phyloP scores from a whole-genome alignment of 37 sponge, comb jelly and placozoan genomes.

The Beroe ovata region DNA sequence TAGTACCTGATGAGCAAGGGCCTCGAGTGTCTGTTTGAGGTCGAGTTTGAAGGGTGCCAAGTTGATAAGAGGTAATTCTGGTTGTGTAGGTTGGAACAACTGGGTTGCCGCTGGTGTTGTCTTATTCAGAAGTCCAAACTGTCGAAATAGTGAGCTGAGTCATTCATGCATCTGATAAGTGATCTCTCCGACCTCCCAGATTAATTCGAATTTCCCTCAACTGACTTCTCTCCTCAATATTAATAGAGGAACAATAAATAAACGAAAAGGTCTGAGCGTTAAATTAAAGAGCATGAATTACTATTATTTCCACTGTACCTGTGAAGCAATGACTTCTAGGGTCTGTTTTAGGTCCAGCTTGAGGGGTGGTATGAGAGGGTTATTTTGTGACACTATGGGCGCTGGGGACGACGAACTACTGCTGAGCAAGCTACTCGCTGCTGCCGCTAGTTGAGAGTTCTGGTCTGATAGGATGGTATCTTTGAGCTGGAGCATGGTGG shows the following conservation, averaged over 20 bases:
- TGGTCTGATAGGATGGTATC: slow-evolving; percentile 33
- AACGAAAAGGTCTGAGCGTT: no score
- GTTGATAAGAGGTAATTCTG: neutral
- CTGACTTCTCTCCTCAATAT: no score
- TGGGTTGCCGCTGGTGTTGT: neutral
- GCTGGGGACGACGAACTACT: neutral
- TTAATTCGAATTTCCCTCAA: no score
- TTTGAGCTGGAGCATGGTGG: slow-evolving; percentile 65
- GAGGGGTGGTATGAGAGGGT: neutral
- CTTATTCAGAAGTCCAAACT: neutral
- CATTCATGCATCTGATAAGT: no score
- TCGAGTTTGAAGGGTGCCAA: slow-evolving; percentile 43
- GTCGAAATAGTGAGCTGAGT: no score
- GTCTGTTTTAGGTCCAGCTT: slow-evolving; percentile 29
- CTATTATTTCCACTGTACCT: no score
- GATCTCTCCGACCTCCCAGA: no score
- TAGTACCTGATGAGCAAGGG: slow-evolving; percentile 63
- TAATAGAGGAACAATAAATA: no score
- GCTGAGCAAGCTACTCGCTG: slow-evolving; percentile 19
- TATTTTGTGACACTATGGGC: neutral
- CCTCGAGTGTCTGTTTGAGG: slow-evolving; percentile 59
- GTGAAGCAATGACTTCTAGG: neutral
- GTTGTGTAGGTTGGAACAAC: slow-evolving; percentile 1
- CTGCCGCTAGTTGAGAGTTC: slow-evolving; percentile 9
- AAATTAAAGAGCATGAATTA: no score